phyloP scores from a whole-genome alignment of 1,140 invertebrate species.

The Nylanderia fulva region DNA sequence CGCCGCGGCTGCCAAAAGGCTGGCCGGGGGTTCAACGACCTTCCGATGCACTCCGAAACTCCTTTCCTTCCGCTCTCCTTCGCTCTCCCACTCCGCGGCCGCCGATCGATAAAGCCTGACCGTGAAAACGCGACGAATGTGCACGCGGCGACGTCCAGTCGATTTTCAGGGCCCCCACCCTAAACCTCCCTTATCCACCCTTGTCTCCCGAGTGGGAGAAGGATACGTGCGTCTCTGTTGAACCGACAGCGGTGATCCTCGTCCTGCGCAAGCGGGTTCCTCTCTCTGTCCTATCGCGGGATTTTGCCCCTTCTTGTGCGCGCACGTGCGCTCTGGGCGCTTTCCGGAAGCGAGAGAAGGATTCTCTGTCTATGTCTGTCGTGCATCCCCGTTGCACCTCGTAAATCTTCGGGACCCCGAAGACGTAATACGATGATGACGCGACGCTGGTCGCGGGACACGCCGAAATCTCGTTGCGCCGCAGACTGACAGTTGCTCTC shows the following conservation, averaged over 20 bases:
- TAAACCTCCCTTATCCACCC: too few relatives aligned
- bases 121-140: conserved; percentile 85
- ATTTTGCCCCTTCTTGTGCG: conserved; percentile 20
- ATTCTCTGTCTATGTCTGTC: too few relatives aligned
- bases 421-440: conserved; percentile 44
- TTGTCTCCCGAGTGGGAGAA: too few relatives aligned
- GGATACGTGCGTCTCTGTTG: too few relatives aligned
- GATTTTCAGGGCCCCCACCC: conserved; percentile 71
- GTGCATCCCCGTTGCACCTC: conserved; percentile 63
- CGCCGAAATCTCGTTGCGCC: conserved; percentile 36
- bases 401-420: conserved; percentile 45
- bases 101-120: conserved; percentile 86
- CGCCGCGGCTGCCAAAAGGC: conserved; percentile 78
- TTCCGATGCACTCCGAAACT: conserved; percentile 85
- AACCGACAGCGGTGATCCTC: conserved; percentile 40
- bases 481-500: background rate
- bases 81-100: conserved; percentile 72
- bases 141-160: conserved; percentile 78
- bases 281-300: conserved; percentile 42
- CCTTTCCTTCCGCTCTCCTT: conserved; percentile 80
- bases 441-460: conserved; percentile 53
- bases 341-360: conserved; percentile 33
- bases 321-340: conserved; percentile 76
- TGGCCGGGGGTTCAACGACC: conserved; percentile 83
- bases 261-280: conserved; percentile 45